These are phyloP conservation scores for Synaphobranchus kaupii DNA, from an alignment of 2,797 vertebrate genomes.

Conservation along the genomic window DNA sequence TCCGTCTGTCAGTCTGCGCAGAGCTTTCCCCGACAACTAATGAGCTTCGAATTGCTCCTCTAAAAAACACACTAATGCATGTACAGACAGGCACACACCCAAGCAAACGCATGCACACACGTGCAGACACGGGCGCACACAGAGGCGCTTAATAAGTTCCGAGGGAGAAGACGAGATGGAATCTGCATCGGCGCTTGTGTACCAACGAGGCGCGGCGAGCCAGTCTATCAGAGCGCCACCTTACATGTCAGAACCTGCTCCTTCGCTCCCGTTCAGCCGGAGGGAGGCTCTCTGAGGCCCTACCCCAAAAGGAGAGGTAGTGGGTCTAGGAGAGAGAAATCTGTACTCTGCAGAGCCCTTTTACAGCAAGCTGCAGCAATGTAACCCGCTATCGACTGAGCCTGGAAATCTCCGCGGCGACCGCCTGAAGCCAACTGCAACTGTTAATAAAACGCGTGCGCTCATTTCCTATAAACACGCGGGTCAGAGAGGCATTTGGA, in stretches of 20 bases:
- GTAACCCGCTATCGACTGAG: neutral
- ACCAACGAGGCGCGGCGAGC: neutral
- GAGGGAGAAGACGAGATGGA: neutral
- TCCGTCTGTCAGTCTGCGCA: neutral
- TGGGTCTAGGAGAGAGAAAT: neutral
- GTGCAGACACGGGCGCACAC: neutral
- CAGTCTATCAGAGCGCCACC: neutral
- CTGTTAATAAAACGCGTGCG: neutral
- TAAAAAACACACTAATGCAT: neutral
- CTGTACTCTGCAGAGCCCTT: neutral
- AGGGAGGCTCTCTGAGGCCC: neutral
- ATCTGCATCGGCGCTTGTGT: neutral
- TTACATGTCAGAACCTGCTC: conserved; percentile 15
- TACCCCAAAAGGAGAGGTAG: neutral
- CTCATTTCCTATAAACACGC: neutral
- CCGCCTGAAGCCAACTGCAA: neutral
- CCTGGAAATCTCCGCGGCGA: neutral
- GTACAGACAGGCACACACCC: neutral
- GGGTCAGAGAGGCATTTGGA: neutral
- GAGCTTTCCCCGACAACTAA: neutral
- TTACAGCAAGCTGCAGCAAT: neutral
- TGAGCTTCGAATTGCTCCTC: neutral
- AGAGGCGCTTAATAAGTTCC: neutral
- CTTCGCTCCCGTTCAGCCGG: neutral
- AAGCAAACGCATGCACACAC: neutral